Conservation (phyloP, 2,797 vertebrate genomes). For the Pseudomugil tenellus region DNA sequence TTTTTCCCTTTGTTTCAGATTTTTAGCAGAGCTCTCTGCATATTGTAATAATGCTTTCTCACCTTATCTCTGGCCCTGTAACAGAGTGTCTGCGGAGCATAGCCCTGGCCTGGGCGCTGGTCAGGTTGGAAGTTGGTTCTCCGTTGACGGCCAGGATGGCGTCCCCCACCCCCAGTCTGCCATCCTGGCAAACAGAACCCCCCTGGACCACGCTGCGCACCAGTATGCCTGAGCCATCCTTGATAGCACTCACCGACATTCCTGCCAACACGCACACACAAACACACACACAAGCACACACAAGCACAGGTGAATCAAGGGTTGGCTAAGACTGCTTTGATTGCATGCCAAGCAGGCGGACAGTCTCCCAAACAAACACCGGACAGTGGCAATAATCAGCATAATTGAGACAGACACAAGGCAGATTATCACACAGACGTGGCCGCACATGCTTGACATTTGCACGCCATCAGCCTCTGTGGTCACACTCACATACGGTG, state of each 20-base stretch:
- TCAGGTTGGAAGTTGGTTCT: conserved; percentile 88
- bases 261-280: conserved; percentile 79
- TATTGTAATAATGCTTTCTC: conserved; percentile 48
- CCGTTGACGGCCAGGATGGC: conserved; percentile 92
- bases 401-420: conserved; percentile 79
- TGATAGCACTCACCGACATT: conserved; percentile 94
- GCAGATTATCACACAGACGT: conserved; percentile 77
- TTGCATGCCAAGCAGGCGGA: conserved; percentile 66
- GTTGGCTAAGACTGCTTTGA: conserved; percentile 67
- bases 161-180: conserved; percentile 91
- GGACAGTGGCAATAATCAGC: conserved; percentile 72
- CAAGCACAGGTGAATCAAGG: conserved; percentile 64
- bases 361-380: conserved; percentile 74
- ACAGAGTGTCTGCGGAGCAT: conserved; percentile 94
- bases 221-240: conserved; percentile 93
- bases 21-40: not conserved
- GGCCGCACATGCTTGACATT: conserved; percentile 71
- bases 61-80: conserved; percentile 93
- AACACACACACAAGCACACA: conserved; percentile 50
- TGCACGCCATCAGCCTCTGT: conserved; percentile 49
- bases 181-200: conserved; percentile 92
- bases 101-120: conserved; percentile 89
- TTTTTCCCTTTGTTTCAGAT: no score
- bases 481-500: conserved; percentile 35
- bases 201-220: conserved; percentile 92